Evolutionary conservation across 2,888 invertebrate species (phyloP), one percentile per base, ranked within the genome.

Genomic region (Clitarchus hookeri): DNA sequence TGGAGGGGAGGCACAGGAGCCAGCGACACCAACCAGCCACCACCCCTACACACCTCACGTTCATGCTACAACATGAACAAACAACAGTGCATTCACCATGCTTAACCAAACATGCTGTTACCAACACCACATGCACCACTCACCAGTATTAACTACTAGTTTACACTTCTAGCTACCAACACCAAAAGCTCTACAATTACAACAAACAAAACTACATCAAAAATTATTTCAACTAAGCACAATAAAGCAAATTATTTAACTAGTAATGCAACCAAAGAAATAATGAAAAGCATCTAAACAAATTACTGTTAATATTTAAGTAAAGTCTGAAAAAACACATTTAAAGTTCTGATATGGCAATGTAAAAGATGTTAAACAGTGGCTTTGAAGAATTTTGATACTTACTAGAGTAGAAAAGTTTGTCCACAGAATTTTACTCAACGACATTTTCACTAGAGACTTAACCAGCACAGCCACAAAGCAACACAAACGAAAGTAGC

Each of bases 31-130:
- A 77, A 44, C 23, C 86, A 25, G 19, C 25, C 82, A 53, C 84
- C 86, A 84, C 85, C 86, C 80, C 85, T 77, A 54, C 78, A 78
- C 44, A 78, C 82, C 85, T 26, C 44, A 82, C 84, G 80, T 54
- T 87, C 87, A 83, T 85, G 82, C 87, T 87, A 87, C 79, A 84
- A 86, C 85, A 82, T 23, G n/a, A 84, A 84, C 86, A 84, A 86
- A 84, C 84, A 65, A 53, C 25, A 84, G 79, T 79, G 25, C 25
- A 44, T 36, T 82, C 36, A 26, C 13, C 82, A 82, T 82, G 82
- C 82, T 65, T 65, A 19, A 65, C 65, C 65, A 65, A 48, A 82
- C 82, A 82, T 82, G 82, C 82, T 82, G 44, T 82, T 26, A 82
- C 82, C 82, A 27, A 82, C 36, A 44, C 44, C 44, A 27, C 82